These are phyloP conservation scores for Indicator maculatus DNA, from an alignment of 2,113 vertebrate genomes.

Conservation along the genomic window DNA sequence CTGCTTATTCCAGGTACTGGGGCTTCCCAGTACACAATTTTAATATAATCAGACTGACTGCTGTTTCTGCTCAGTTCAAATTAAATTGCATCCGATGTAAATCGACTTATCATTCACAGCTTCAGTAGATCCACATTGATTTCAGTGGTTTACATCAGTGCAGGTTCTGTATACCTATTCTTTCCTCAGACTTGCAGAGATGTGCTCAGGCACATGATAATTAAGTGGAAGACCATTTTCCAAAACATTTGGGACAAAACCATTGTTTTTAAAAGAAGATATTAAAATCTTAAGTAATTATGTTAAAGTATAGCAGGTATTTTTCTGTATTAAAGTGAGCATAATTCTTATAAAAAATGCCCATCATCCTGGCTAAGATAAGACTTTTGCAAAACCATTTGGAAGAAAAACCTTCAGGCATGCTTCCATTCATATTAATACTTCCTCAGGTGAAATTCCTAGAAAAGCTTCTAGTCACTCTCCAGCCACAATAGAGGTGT, in stretches of 20 bases:
- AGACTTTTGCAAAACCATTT: neutral
- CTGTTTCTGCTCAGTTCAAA: neutral
- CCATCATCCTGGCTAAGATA: neutral
- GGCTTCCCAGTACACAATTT: neutral
- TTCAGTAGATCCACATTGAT: neutral
- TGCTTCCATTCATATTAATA: neutral
- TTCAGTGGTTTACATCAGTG: neutral
- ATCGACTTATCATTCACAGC: neutral
- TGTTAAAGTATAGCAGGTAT: neutral
- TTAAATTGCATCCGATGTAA: neutral
- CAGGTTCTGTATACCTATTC: neutral
- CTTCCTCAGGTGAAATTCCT: neutral
- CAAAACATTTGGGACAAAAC: neutral
- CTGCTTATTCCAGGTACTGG: neutral
- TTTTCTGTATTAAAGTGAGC: neutral
- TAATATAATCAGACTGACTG: neutral
- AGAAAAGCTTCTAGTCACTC: neutral
- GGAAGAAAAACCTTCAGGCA: neutral
- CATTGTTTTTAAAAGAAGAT: neutral
- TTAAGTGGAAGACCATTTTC: neutral
- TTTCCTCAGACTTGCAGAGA: neutral
- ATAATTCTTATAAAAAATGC: neutral
- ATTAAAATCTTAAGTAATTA: neutral
- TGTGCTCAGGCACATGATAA: neutral
- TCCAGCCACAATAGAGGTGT: neutral